Percentiles rank a stretch among this genome's conserved stretches.
These are phyloP conservation scores for Alloscopus bannaensis DNA, from an alignment of 2,888 invertebrate genomes.

Conservation along the genomic window DNA sequence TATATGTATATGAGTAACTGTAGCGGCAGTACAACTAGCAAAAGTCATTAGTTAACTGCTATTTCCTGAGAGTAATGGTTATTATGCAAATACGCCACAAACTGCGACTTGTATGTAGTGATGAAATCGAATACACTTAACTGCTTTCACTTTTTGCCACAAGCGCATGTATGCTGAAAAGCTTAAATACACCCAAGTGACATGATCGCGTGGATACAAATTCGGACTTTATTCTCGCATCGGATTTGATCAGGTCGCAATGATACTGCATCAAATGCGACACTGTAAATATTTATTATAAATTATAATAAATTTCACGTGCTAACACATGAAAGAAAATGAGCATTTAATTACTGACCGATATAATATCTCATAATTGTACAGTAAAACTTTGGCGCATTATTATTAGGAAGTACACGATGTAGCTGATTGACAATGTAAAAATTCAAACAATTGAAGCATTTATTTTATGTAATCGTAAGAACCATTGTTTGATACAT, in stretches of 20 bases:
- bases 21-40: no score
- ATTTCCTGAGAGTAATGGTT: constrained; percentile 14
- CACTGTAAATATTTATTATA: no score
- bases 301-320: no score
- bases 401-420: no score
- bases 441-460: no score
- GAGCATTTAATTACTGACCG: no score
- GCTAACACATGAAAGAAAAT: no score
- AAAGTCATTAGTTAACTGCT: not conserved
- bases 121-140: not conserved
- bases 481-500: not conserved
- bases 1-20: no score
- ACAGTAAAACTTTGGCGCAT: no score
- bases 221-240: not conserved
- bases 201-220: not conserved
- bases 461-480: no score
- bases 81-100: not conserved
- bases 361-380: no score
- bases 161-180: not conserved
- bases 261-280: not conserved
- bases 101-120: not conserved
- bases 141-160: constrained; percentile 8
- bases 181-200: not conserved
- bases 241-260: not conserved
- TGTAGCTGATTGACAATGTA: no score